A percentile compares a stretch with the other conserved stretches of the same genome.
Evolutionary conservation across 2,113 vertebrate genomes (phyloP).

Genomic region (Vombatus ursinus): DNA sequence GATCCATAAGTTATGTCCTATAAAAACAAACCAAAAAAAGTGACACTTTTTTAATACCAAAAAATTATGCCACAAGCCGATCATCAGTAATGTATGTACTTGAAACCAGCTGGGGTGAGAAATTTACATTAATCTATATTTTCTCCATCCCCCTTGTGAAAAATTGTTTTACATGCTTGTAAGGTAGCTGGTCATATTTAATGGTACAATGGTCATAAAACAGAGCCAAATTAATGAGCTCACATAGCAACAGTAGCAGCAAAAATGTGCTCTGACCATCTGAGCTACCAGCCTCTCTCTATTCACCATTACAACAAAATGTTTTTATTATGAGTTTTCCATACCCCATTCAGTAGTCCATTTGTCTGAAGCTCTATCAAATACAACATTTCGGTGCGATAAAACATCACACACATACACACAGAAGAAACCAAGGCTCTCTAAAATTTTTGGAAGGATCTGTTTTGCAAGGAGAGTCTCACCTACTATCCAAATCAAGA

Average conservation of each 20-base stretch:
- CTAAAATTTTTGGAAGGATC: not conserved
- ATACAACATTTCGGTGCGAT: not conserved
- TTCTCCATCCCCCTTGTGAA: not conserved
- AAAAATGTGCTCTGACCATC: not conserved
- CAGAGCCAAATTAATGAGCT: not conserved
- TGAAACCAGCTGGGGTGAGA: not conserved
- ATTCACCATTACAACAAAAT: not conserved
- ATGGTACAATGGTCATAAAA: not conserved
- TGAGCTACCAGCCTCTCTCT: not conserved
- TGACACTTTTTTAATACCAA: not conserved
- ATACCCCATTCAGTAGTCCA: not conserved
- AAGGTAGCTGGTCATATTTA: not conserved
- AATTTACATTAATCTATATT: not conserved
- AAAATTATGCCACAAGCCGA: not conserved
- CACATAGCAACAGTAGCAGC: not conserved
- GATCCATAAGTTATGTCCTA: not conserved
- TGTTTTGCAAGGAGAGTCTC: not conserved
- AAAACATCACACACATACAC: not conserved
- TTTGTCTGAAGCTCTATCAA: not conserved
- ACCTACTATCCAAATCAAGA: not conserved
- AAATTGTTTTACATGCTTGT: not conserved
- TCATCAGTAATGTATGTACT: not conserved
- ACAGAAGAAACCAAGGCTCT: not conserved
- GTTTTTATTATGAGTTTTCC: not conserved
- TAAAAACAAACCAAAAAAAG: not conserved